These are phyloP conservation scores for Sinella curviseta DNA, from an alignment of 1,140 invertebrate genomes.

Conservation along the genomic window DNA sequence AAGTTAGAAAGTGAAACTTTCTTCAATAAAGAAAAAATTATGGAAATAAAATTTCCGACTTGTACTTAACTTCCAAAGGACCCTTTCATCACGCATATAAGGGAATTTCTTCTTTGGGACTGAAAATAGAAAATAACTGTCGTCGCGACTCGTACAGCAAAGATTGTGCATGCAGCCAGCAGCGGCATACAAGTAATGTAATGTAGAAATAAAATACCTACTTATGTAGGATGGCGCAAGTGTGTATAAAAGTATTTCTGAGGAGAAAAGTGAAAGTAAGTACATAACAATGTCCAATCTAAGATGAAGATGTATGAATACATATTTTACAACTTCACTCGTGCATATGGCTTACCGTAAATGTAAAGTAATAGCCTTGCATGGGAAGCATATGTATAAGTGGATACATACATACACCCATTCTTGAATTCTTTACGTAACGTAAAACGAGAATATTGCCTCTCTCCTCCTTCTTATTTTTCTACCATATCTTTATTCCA, in stretches of 20 bases:
- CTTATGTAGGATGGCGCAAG: too few relatives aligned
- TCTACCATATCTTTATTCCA: background rate
- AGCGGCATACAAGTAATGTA: too few relatives aligned
- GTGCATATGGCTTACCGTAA: background rate
- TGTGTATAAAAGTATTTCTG: too few relatives aligned
- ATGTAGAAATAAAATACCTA: too few relatives aligned
- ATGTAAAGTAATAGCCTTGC: background rate
- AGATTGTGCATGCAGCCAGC: too few relatives aligned
- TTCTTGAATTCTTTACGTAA: background rate
- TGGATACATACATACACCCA: background rate
- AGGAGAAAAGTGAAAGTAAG: background rate
- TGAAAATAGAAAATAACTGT: background rate
- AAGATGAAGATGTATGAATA: background rate
- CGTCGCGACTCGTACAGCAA: too few relatives aligned
- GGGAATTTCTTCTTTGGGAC: background rate
- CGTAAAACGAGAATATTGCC: background rate
- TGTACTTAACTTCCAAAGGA: background rate
- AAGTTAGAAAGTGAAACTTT: background rate
- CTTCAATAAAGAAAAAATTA: background rate
- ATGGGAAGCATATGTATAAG: background rate
- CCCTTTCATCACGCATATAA: background rate
- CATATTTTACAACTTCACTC: background rate
- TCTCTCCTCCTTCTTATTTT: background rate
- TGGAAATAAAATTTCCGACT: background rate
- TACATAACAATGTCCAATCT: background rate